These are phyloP conservation scores for Vulpes vulpes DNA, from an alignment of 2,113 vertebrate genomes.

Conservation along the genomic window DNA sequence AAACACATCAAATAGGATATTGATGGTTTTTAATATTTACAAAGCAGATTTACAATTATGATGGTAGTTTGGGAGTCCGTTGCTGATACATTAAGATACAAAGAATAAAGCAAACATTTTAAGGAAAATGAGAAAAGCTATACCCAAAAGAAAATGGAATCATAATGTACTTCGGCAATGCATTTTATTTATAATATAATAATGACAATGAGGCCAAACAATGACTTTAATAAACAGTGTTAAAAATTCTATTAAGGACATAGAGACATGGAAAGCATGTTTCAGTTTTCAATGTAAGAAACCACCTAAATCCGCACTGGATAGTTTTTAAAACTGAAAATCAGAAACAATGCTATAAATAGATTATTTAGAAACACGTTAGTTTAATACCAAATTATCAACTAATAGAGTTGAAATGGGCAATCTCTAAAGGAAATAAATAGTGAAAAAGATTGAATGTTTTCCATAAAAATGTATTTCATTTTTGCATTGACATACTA, in stretches of 20 bases:
- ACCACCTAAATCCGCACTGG: background rate
- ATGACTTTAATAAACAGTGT: background rate
- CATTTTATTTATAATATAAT: background rate
- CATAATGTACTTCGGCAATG: background rate
- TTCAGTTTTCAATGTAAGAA: background rate
- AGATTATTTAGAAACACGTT: background rate
- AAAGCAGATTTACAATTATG: background rate
- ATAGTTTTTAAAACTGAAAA: conserved; percentile 32
- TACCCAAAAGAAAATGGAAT: background rate
- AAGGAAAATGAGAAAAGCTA: background rate
- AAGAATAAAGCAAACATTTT: background rate
- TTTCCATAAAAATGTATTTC: background rate
- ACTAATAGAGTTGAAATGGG: background rate
- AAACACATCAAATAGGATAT: background rate
- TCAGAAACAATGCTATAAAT: conserved; percentile 4
- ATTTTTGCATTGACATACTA: background rate
- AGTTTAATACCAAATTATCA: background rate
- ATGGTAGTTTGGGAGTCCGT: background rate
- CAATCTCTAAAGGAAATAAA: background rate
- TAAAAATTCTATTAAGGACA: background rate
- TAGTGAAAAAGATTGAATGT: background rate
- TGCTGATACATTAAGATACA: background rate
- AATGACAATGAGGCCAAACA: background rate
- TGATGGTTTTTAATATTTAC: background rate
- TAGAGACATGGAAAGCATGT: background rate